A percentile compares a stretch with the other conserved stretches of the same genome.
phyloP scores from a whole-genome alignment of 2,113 vertebrate genomes.

The Plestiodon gilberti region DNA sequence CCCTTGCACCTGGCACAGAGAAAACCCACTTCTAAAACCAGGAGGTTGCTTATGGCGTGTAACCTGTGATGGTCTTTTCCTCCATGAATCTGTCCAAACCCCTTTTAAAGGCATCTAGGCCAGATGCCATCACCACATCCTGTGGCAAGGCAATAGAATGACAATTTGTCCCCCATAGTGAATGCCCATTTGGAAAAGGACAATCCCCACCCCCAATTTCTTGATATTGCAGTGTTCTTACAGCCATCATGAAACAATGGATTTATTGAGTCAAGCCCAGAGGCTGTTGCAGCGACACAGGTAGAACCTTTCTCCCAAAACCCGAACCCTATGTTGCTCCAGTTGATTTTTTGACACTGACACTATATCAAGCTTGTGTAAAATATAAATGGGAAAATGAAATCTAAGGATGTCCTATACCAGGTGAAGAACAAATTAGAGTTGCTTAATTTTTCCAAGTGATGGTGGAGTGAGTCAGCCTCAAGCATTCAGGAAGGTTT shows the following conservation, averaged over 20 bases:
- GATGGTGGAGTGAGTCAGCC: background rate
- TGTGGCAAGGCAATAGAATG: no score
- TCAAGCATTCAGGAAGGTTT: background rate
- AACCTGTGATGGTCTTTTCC: no score
- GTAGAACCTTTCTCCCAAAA: background rate
- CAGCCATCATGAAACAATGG: background rate
- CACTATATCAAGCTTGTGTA: background rate
- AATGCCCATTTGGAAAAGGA: background rate
- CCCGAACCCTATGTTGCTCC: background rate
- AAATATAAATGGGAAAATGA: background rate
- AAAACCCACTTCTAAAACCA: no score
- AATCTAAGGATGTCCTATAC: background rate
- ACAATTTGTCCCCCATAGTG: background rate
- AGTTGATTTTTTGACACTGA: background rate
- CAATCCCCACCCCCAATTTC: background rate
- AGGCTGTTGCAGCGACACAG: background rate
- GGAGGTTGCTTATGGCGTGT: no score
- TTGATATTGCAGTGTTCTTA: background rate
- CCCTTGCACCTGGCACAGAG: no score
- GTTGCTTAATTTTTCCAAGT: background rate
- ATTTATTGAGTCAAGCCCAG: background rate
- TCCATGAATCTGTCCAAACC: no score
- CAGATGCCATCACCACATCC: no score
- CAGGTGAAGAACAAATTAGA: background rate
- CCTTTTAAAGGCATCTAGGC: no score